A percentile compares a stretch with the other conserved stretches of the same genome.
Conservation (phyloP, 2,888 invertebrate species). For the Gasteruption jaculator region DNA sequence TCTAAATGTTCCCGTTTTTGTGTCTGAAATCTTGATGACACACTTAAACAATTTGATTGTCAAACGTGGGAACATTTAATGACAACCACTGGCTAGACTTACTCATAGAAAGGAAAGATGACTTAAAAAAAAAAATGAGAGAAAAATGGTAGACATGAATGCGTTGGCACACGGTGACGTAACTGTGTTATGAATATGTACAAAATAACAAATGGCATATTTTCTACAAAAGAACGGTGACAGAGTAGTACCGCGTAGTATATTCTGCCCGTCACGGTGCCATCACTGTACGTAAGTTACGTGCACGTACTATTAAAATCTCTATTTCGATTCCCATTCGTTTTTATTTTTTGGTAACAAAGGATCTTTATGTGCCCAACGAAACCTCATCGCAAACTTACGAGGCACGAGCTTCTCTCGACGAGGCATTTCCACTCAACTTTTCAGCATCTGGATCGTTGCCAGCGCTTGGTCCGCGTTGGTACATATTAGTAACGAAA, state of each 20-base stretch:
- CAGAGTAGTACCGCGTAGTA: constrained; percentile 22
- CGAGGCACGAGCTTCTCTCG: no score
- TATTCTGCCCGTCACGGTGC: constrained; percentile 31
- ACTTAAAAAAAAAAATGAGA: constrained; percentile 17
- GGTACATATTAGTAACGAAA: constrained; percentile 4
- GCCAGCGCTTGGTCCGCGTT: constrained; percentile 14
- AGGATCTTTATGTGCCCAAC: no score
- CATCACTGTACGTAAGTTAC: constrained; percentile 33
- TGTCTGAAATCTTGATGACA: no score
- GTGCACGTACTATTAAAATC: constrained; percentile 37
- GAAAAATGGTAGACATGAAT: constrained; percentile 23
- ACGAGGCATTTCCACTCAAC: no score
- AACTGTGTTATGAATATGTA: constrained; percentile 45
- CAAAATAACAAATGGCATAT: constrained; percentile 40
- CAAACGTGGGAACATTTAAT: no score
- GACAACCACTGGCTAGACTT: constrained; percentile 24
- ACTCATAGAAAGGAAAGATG: constrained; percentile 23
- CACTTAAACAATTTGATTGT: no score
- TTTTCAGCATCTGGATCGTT: no score
- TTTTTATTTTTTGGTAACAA: no score
- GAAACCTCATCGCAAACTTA: no score
- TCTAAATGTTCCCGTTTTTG: no score
- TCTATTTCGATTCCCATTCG: constrained; percentile 31
- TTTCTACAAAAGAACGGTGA: constrained; percentile 35
- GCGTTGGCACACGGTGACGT: constrained; percentile 37